Conservation (phyloP, 2,113 vertebrate species). For the Eleginops maclovinus region DNA sequence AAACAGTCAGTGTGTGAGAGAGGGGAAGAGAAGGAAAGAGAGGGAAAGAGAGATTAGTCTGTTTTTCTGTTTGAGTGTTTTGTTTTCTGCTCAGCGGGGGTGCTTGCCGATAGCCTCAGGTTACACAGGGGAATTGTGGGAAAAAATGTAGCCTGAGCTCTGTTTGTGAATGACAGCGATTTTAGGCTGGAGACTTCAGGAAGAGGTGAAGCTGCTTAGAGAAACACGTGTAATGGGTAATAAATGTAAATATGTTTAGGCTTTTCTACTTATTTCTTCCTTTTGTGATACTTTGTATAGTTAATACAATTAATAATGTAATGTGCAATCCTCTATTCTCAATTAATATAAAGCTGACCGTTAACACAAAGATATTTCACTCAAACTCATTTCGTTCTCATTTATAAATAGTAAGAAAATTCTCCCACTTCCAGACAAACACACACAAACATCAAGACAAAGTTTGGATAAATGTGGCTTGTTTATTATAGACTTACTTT, state of each 20-base stretch:
- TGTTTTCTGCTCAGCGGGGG: slow-evolving; percentile 68
- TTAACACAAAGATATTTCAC: too few relatives aligned
- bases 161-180: slow-evolving; percentile 40
- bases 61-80: slow-evolving; percentile 65
- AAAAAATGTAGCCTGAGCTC: slow-evolving; percentile 29
- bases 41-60: slow-evolving; percentile 55
- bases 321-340: too few relatives aligned
- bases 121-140: slow-evolving; percentile 69
- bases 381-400: too few relatives aligned
- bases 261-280: background rate
- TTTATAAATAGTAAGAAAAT: too few relatives aligned
- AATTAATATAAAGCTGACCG: too few relatives aligned
- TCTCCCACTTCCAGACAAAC: too few relatives aligned
- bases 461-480: too few relatives aligned
- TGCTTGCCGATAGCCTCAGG: slow-evolving; percentile 62
- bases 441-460: too few relatives aligned
- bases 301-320: background rate
- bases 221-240: background rate
- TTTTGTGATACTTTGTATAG: background rate
- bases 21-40: background rate
- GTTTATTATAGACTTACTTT: too few relatives aligned
- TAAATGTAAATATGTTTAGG: background rate
- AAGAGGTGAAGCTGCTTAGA: background rate
- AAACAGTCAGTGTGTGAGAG: too few relatives aligned
- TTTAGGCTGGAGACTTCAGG: background rate